Evolutionary conservation across 2,113 vertebrate genomes (phyloP).

Genomic region (Rhynchopsitta pachyrhyncha): DNA sequence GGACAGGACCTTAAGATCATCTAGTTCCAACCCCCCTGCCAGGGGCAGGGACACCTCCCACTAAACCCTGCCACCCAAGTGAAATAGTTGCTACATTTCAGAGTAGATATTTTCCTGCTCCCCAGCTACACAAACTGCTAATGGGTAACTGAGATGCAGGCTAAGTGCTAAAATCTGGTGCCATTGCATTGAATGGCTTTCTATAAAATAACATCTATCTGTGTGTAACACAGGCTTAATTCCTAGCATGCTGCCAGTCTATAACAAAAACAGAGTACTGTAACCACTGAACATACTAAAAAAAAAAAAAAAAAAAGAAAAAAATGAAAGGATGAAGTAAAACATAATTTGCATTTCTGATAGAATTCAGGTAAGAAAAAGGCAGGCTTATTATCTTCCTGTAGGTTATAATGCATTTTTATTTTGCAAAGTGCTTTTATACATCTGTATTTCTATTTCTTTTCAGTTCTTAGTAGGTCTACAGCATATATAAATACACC

Average conservation of each 20-base stretch:
- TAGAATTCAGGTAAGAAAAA: background rate
- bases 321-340: background rate
- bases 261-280: constrained; percentile 9
- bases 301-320: background rate
- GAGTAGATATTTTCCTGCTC: constrained; percentile 2
- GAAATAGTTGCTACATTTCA: background rate
- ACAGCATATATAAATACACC: background rate
- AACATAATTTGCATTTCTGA: background rate
- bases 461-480: background rate
- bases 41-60: too few species aligned
- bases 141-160: constrained; percentile 15
- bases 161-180: constrained; percentile 41
- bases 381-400: background rate
- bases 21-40: too few species aligned
- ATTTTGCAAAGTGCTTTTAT: background rate
- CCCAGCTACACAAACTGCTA: background rate
- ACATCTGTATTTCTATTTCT: background rate
- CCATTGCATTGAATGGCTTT: constrained; percentile 10
- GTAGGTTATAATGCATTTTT: background rate
- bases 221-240: background rate
- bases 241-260: background rate
- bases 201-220: constrained; percentile 50
- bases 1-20: too few species aligned
- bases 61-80: background rate
- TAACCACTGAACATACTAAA: background rate